Base-by-base conservation (phyloP, 2,113 vertebrate species). In the Channa maculata region DNA sequence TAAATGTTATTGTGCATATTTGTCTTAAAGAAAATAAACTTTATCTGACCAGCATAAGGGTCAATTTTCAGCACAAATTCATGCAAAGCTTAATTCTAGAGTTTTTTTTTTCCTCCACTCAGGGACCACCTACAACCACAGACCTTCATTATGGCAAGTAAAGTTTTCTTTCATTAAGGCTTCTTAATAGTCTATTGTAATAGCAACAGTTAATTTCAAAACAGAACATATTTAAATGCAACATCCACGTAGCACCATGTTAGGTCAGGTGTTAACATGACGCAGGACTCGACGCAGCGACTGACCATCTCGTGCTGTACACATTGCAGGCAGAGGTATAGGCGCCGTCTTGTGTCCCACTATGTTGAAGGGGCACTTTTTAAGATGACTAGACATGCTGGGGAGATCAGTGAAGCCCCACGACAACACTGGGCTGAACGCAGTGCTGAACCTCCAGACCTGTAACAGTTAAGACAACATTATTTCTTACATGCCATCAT, bases 381-480 rank as follows among this genome's bases (percentile, higher is more conserved):
- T 97, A 85, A 99, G 91, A 85, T 99, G 98, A 89, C 98, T 95
- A 11, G 97, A 97, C 97, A 99, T 98, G 95, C 97, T 98, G 73
- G 97, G 89, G 61, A 97, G 94, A 82, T 98, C 95, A 3, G 95
- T 95, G 92, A 98, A 99, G 54, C 96, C 96, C 98, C 98, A 99
- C 1, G 95, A 95, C 0, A 90, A 93, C 77, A 99, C 97, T 0
- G 96, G 96, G 91, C 95, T 97, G 90, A 99, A 99, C 41, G 97
- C 96, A 9, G 97, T 99, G 90, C 97, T 99, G 94, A 99, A 99
- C 88, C 96, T 90, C 98, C 98, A 99, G 8, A 99, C 97, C 98
- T 99, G 92, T 9, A 41, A 44, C 13, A 24, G 24, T 15, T 68
- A 76, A 64, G 8, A 33, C 14, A 24, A 14, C 39, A 45, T 52